Percentiles rank a stretch among this genome's conserved stretches.
phyloP scores from a whole-genome alignment of 2,888 invertebrate species.

The Cryptophagus acutangulus region DNA sequence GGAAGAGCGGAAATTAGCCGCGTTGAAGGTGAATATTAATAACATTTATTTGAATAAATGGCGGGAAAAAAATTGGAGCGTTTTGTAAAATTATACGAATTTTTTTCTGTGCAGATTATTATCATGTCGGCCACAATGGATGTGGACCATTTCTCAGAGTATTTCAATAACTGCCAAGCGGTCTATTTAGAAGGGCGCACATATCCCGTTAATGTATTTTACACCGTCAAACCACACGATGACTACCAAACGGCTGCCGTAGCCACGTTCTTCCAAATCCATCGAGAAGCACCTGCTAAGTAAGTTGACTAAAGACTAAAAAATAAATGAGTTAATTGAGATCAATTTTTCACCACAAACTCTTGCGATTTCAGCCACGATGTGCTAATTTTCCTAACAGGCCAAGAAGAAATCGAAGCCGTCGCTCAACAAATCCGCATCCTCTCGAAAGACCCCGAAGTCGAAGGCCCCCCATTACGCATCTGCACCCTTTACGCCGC shows the following conservation, averaged over 20 bases:
- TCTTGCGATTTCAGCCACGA: slow-evolving; percentile 61
- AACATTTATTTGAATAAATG: slow-evolving; percentile 6
- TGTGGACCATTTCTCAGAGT: slow-evolving; percentile 85
- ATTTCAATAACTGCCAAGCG: slow-evolving; percentile 81
- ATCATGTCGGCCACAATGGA: slow-evolving; percentile 97
- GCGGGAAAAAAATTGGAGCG: background rate
- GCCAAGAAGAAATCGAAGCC: slow-evolving; percentile 95
- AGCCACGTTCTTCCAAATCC: slow-evolving; percentile 85
- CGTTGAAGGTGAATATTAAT: slow-evolving; percentile 57
- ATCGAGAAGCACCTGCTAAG: slow-evolving; percentile 74
- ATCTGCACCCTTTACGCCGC: slow-evolving; percentile 90
- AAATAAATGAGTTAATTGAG: too few relatives aligned
- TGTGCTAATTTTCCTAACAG: slow-evolving; percentile 89
- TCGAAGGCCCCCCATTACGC: slow-evolving; percentile 61
- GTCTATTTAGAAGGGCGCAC: slow-evolving; percentile 88
- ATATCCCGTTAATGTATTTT: slow-evolving; percentile 71
- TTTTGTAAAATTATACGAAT: background rate
- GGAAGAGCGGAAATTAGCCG: slow-evolving; percentile 53
- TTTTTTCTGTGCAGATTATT: slow-evolving; percentile 58
- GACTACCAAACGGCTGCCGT: slow-evolving; percentile 82
- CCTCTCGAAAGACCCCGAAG: slow-evolving; percentile 61
- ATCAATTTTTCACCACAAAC: slow-evolving; percentile 6
- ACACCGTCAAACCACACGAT: slow-evolving; percentile 65
- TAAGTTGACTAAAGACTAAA: slow-evolving; percentile 50
- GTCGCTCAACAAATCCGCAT: slow-evolving; percentile 68